These are phyloP conservation scores for Allacma fusca DNA, from an alignment of 2,888 invertebrate genomes.

Conservation along the genomic window DNA sequence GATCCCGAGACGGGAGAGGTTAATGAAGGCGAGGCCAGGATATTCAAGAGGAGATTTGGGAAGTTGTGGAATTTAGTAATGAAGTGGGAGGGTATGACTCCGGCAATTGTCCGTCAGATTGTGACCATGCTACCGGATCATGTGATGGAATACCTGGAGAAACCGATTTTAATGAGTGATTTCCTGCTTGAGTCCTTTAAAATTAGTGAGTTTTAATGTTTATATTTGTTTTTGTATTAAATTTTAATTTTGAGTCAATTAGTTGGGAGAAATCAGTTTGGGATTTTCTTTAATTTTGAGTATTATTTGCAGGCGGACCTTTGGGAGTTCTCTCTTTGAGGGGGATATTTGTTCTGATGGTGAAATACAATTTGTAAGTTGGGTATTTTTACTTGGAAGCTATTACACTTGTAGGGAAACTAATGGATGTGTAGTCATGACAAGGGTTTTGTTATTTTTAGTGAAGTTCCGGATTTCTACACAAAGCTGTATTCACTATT, in stretches of 20 bases:
- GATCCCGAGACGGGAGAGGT: background rate
- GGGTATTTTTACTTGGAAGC: conserved; percentile 5
- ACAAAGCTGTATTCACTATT: conserved; percentile 94
- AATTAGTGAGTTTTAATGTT: conserved; percentile 68
- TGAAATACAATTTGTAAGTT: conserved; percentile 82
- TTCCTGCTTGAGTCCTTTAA: conserved; percentile 90
- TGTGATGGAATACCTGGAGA: conserved; percentile 79
- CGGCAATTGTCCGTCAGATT: conserved; percentile 77
- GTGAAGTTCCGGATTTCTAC: conserved; percentile 93
- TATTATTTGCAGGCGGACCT: conserved; percentile 74
- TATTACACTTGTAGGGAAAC: conserved; percentile 13
- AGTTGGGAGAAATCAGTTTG: too few relatives aligned
- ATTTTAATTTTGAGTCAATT: conserved; percentile 40
- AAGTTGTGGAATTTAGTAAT: conserved; percentile 75
- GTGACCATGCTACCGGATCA: conserved; percentile 82
- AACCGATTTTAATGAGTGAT: conserved; percentile 86
- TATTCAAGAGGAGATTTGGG: conserved; percentile 55
- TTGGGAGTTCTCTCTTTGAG: conserved; percentile 89
- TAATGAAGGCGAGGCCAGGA: conserved; percentile 39
- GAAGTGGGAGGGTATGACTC: conserved; percentile 72
- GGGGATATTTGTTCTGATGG: conserved; percentile 88
- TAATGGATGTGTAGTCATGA: too few relatives aligned
- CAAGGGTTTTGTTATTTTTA: conserved; percentile 56
- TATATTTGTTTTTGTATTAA: background rate
- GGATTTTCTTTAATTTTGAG: too few relatives aligned